Percentiles rank a stretch among this genome's conserved stretches.
These are phyloP conservation scores for Tragelaphus imberbis DNA, from an alignment of 2,113 vertebrate genomes.

Conservation along the genomic window DNA sequence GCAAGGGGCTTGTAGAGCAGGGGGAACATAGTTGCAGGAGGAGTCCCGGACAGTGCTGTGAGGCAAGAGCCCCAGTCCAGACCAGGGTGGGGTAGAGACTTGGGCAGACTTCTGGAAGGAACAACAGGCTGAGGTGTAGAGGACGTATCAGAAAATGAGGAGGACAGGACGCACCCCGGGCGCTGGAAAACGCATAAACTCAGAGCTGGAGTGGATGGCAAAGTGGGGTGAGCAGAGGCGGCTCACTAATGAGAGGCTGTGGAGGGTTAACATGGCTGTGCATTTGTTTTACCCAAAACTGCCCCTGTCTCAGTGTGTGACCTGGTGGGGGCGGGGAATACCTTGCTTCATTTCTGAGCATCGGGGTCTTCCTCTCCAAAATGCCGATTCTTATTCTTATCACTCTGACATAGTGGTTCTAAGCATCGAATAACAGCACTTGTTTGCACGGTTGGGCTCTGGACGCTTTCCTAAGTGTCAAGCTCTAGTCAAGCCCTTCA, in stretches of 20 bases:
- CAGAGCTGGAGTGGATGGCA: background rate
- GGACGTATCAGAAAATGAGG: background rate
- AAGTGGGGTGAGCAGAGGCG: accelerated
- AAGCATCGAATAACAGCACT: too few species aligned
- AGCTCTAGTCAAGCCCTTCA: background rate
- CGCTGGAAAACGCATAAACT: accelerated
- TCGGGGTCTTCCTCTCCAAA: background rate
- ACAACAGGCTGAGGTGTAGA: background rate
- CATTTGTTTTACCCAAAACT: background rate
- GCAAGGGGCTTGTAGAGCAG: background rate
- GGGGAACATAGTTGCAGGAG: accelerated
- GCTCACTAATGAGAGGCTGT: accelerated
- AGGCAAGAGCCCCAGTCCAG: background rate
- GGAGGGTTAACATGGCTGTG: accelerated
- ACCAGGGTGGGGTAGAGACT: background rate
- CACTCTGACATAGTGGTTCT: accelerated
- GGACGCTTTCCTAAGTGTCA: background rate
- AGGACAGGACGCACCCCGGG: accelerated
- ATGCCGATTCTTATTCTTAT: background rate
- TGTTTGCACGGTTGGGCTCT: background rate
- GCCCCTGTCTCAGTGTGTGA: background rate
- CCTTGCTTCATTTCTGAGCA: background rate
- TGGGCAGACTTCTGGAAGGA: background rate
- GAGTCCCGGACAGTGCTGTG: accelerated
- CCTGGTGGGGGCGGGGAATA: background rate